Conservation (phyloP, 1,140 invertebrate genomes). For the Neotoxoptera formosana region DNA sequence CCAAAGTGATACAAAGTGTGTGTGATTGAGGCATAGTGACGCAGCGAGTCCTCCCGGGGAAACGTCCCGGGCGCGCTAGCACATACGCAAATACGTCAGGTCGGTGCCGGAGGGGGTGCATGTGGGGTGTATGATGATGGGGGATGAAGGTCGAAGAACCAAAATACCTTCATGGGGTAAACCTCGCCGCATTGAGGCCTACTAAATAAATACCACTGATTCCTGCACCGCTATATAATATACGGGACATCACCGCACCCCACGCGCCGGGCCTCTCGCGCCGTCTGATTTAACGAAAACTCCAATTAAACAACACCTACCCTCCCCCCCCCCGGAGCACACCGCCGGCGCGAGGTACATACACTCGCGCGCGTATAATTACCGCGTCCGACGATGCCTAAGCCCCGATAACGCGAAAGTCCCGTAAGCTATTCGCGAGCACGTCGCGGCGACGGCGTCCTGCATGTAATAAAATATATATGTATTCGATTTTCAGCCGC, state of each 20-base stretch:
- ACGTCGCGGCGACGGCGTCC: neutral
- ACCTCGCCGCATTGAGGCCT: neutral
- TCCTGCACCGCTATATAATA: no score
- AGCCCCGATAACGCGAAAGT: constrained; percentile 32
- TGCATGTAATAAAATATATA: no score
- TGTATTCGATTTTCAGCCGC: neutral
- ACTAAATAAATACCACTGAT: neutral
- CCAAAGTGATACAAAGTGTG: no score
- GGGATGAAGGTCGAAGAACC: neutral
- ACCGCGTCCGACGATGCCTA: neutral
- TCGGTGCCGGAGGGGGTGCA: neutral
- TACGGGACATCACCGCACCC: neutral
- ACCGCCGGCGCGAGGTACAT: neutral
- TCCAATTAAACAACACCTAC: constrained; percentile 25
- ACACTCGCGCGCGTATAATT: neutral
- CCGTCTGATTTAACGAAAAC: neutral
- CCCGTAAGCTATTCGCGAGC: constrained; percentile 2
- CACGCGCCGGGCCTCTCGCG: neutral
- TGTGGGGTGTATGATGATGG: neutral
- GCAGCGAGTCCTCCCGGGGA: neutral
- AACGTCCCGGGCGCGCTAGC: neutral
- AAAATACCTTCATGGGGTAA: neutral
- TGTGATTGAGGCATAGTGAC: neutral
- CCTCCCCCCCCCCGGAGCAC: neutral
- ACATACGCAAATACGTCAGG: neutral